A percentile compares a stretch with the other conserved stretches of the same genome.
Conservation (phyloP, 2,797 vertebrate species). For the Sciurus vulgaris region DNA sequence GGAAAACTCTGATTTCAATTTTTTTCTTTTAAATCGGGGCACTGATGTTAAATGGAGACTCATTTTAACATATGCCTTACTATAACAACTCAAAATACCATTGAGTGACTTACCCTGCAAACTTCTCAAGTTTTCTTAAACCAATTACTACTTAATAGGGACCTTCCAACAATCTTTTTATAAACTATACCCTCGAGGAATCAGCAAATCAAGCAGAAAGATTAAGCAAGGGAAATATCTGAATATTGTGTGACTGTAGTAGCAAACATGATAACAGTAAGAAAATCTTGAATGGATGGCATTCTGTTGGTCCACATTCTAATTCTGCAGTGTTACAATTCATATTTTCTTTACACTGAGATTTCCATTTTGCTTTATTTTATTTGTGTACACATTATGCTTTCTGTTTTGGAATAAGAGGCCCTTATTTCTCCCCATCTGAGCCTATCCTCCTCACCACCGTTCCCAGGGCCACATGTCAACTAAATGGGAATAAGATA, state of each 20-base stretch:
- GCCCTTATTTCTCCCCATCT: background rate
- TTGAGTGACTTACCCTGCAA: background rate
- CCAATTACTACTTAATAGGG: background rate
- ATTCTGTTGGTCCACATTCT: background rate
- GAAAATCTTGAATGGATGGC: background rate
- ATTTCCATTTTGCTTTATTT: background rate
- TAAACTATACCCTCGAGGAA: background rate
- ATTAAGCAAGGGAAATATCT: background rate
- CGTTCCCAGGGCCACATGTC: background rate
- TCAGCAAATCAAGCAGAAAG: background rate
- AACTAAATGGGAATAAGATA: background rate
- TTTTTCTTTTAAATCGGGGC: conserved; percentile 23
- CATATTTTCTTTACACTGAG: background rate
- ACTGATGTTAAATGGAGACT: background rate
- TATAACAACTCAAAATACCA: background rate
- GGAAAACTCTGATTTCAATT: background rate
- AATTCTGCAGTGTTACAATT: background rate
- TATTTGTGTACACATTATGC: background rate
- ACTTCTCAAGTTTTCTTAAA: background rate
- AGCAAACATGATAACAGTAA: background rate
- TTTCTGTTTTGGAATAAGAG: background rate
- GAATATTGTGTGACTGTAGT: background rate
- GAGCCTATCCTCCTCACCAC: background rate
- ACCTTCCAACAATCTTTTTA: background rate
- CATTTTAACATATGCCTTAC: background rate